These are phyloP conservation scores for Lypha dubia DNA, from an alignment of 2,888 invertebrate genomes.

Conservation along the genomic window DNA sequence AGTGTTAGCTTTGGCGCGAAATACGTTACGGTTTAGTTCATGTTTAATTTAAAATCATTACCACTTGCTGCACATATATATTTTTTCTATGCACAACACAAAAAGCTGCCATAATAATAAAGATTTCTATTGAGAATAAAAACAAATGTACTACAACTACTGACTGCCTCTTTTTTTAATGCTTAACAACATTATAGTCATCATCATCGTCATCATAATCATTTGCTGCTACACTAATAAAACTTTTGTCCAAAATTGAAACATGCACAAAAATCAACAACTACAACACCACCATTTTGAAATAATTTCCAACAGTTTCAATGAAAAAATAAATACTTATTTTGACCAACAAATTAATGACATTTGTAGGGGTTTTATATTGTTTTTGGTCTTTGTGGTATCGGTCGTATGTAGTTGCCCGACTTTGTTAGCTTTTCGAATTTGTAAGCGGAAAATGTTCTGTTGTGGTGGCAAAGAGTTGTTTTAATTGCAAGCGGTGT, in stretches of 20 bases:
- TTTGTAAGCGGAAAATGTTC: conserved; percentile 18
- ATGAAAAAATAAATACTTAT: conserved; percentile 45
- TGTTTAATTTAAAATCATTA: conserved; percentile 60
- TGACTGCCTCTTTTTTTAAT: conserved; percentile 17
- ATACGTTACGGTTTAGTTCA: conserved; percentile 65
- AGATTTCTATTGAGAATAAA: conserved; percentile 22
- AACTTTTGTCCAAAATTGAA: conserved; percentile 52
- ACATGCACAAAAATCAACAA: not conserved
- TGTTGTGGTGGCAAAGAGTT: not conserved
- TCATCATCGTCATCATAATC: conserved; percentile 27
- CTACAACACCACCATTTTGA: too few relatives aligned
- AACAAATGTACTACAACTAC: conserved; percentile 18
- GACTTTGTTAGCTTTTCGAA: not conserved
- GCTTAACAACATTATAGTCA: conserved; percentile 26
- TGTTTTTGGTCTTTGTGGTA: conserved; percentile 57
- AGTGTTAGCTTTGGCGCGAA: conserved; percentile 64
- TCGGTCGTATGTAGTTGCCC: not conserved
- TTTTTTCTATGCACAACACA: conserved; percentile 4
- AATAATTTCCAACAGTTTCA: not conserved
- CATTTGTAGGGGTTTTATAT: conserved; percentile 71
- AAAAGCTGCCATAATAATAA: conserved; percentile 1
- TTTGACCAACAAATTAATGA: conserved; percentile 72
- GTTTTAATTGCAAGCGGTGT: conserved; percentile 13
- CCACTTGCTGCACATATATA: conserved; percentile 27
- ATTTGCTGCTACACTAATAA: conserved; percentile 12